Evolutionary conservation across 2,113 vertebrate genomes (phyloP).

Genomic region (Abramis brama): DNA sequence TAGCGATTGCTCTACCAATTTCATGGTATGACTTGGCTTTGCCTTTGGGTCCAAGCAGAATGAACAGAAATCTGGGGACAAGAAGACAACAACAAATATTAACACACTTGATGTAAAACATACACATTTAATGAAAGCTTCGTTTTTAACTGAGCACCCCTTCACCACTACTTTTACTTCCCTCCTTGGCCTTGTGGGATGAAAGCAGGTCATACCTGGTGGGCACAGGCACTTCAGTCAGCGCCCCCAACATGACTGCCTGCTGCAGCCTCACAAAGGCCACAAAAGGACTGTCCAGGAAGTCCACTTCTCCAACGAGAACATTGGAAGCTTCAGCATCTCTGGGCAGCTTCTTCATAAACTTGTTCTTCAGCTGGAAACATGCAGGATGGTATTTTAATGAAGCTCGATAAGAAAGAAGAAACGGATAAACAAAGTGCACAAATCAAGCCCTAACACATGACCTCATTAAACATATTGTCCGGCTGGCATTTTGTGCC

Average conservation of each 20-base stretch:
- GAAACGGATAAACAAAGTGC: background rate
- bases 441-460: constrained; percentile 4
- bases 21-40: constrained; percentile 98
- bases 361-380: constrained; percentile 93
- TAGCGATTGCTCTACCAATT: constrained; percentile 96
- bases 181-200: background rate
- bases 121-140: background rate
- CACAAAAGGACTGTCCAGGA: constrained; percentile 92
- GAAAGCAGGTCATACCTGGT: constrained; percentile 79
- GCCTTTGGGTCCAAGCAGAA: constrained; percentile 96
- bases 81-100: background rate
- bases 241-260: constrained; percentile 94
- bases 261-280: constrained; percentile 95
- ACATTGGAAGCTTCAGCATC: constrained; percentile 98
- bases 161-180: background rate
- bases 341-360: constrained; percentile 98
- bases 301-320: constrained; percentile 96
- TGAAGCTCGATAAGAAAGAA: background rate
- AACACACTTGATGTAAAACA: background rate
- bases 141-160: background rate
- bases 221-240: constrained; percentile 96
- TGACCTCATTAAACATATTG: constrained; percentile 11
- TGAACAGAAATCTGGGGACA: constrained; percentile 89
- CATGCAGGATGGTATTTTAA: constrained; percentile 37
- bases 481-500: background rate